Percentiles rank a stretch among this genome's conserved stretches.
phyloP scores from a whole-genome alignment of 2,113 vertebrate genomes.

The Scolopax mira region DNA sequence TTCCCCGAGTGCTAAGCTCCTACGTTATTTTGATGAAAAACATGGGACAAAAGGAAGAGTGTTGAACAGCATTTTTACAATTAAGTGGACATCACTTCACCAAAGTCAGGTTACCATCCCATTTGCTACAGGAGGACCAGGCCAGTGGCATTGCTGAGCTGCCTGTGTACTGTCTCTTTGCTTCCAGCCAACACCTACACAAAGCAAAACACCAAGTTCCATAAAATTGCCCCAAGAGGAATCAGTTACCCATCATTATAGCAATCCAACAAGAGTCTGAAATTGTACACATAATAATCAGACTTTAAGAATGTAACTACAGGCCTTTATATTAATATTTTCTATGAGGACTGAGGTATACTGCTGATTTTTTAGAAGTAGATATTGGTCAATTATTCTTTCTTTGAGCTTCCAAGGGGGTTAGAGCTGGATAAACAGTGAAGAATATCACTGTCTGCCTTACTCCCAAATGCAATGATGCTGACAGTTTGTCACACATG shows the following conservation, averaged over 20 bases:
- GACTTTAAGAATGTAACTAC: not conserved
- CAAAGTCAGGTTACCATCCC: not conserved
- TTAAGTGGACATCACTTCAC: not conserved
- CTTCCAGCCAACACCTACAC: not conserved
- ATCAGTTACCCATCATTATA: not conserved
- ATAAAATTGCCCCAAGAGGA: not conserved
- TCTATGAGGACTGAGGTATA: not conserved
- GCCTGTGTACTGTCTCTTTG: not conserved
- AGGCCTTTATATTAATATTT: not conserved
- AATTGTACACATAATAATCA: not conserved
- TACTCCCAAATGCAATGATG: not conserved
- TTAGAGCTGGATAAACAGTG: not conserved
- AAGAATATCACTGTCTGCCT: not conserved
- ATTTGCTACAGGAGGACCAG: not conserved
- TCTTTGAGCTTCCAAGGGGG: not conserved
- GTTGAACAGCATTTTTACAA: not conserved
- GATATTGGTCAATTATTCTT: not conserved
- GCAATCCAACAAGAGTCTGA: not conserved
- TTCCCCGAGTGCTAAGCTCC: not conserved
- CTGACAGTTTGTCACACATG: not conserved
- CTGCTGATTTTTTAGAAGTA: not conserved
- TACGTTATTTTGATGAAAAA: not conserved
- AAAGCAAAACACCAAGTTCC: not conserved
- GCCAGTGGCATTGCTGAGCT: not conserved
- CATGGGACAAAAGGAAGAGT: not conserved